Percentiles rank a stretch among this genome's conserved stretches.
Conservation (phyloP, 2,797 vertebrate genomes). For the Anomalospiza imberbis region DNA sequence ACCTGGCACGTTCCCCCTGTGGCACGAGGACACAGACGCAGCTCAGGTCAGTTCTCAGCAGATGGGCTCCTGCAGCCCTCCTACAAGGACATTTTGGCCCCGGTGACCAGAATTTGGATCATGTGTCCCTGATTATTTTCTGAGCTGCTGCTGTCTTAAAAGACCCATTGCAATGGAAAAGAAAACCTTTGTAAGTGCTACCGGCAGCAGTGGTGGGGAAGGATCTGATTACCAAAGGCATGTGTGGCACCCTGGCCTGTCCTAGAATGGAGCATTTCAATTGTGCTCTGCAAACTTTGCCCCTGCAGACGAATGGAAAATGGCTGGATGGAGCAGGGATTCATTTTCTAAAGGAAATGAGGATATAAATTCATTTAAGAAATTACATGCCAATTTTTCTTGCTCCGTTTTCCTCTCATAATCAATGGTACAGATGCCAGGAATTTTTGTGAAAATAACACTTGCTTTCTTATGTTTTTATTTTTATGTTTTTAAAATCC, state of each 20-base stretch:
- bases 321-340: constrained; percentile 47
- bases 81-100: background rate
- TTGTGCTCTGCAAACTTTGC: constrained; percentile 55
- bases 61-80: background rate
- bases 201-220: background rate
- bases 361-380: constrained; percentile 68
- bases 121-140: constrained; percentile 5
- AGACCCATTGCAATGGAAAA: constrained; percentile 46
- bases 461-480: constrained; percentile 3
- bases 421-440: constrained; percentile 57
- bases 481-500: background rate
- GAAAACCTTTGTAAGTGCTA: constrained; percentile 35
- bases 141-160: constrained; percentile 48
- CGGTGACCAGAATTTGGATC: background rate
- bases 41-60: background rate
- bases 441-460: constrained; percentile 64
- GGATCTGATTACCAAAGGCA: constrained; percentile 10
- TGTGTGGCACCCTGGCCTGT: background rate
- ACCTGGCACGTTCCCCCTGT: accelerated
- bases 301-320: constrained; percentile 54
- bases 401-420: constrained; percentile 55
- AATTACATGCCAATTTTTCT: constrained; percentile 66
- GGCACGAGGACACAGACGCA: background rate
- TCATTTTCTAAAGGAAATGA: constrained; percentile 68
- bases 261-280: background rate